phyloP scores from a whole-genome alignment of 2,888 invertebrate genomes.

The Lasiommata megera region DNA sequence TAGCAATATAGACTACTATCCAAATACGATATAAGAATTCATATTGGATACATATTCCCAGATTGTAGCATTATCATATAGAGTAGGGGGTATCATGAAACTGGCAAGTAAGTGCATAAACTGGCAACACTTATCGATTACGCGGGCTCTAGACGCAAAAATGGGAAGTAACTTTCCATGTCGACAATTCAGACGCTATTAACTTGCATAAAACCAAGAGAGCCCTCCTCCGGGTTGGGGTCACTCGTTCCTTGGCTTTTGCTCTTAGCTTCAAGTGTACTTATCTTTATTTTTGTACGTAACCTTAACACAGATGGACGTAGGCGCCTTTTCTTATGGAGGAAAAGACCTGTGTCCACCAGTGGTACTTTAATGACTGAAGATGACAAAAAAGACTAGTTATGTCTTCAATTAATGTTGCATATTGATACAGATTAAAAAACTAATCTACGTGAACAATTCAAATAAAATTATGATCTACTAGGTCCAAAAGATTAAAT shows the following conservation, averaged over 20 bases:
- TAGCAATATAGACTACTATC: too few species aligned
- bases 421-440: too few species aligned
- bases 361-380: too few species aligned
- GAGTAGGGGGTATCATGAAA: conserved; percentile 22
- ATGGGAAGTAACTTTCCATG: conserved; percentile 39
- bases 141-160: conserved; percentile 27
- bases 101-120: conserved; percentile 26
- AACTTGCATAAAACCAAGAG: conserved; percentile 34
- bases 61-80: conserved; percentile 30
- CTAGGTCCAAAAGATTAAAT: too few species aligned
- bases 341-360: too few species aligned
- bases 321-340: too few species aligned
- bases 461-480: too few species aligned
- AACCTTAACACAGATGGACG: too few species aligned
- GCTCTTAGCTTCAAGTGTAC: conserved; percentile 1
- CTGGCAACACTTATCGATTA: conserved; percentile 33
- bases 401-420: too few species aligned
- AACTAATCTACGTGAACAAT: too few species aligned
- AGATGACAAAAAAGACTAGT: too few species aligned
- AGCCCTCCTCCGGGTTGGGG: conserved; percentile 7
- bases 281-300: conserved; percentile 1
- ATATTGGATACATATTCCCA: conserved; percentile 15
- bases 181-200: conserved; percentile 37
- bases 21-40: too few species aligned
- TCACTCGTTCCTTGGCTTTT: conserved; percentile 13